phyloP scores from a whole-genome alignment of 2,888 invertebrate species.

The Anagyrus pseudococci region DNA sequence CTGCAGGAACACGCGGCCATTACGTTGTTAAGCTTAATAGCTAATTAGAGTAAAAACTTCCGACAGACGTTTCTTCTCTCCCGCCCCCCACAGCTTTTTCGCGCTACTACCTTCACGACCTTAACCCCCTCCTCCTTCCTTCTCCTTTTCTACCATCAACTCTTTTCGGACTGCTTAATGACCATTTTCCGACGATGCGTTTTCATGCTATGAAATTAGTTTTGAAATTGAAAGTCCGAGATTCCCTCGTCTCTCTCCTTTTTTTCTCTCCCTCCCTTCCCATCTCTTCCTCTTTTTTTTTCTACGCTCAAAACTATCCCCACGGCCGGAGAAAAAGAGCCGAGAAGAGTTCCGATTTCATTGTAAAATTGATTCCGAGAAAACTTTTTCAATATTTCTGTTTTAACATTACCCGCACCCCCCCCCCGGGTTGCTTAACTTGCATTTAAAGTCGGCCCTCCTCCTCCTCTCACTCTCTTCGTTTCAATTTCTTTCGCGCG shows the following conservation, averaged over 20 bases:
- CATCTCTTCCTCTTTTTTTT: too few relatives aligned
- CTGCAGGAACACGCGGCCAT: too few relatives aligned
- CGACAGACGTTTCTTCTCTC: slow-evolving; percentile 9
- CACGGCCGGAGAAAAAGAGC: background rate
- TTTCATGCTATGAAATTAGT: slow-evolving; percentile 33
- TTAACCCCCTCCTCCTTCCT: background rate
- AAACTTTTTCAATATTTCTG: slow-evolving; percentile 37
- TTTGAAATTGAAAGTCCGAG: slow-evolving; percentile 34
- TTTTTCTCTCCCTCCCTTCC: background rate
- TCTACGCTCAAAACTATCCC: too few relatives aligned
- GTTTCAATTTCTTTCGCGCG: too few relatives aligned
- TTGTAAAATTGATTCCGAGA: slow-evolving; percentile 35
- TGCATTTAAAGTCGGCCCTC: too few relatives aligned
- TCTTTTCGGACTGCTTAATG: slow-evolving; percentile 23
- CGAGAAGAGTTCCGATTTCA: slow-evolving; percentile 26
- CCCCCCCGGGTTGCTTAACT: too few relatives aligned
- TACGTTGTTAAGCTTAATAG: slow-evolving; percentile 42
- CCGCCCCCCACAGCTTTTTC: background rate
- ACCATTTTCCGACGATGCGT: slow-evolving; percentile 27
- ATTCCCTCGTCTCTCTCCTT: slow-evolving; percentile 11
- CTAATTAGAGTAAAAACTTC: slow-evolving; percentile 43
- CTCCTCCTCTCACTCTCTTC: too few relatives aligned
- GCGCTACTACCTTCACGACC: background rate
- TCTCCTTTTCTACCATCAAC: background rate
- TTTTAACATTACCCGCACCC: too few relatives aligned